Conservation (phyloP, 2,888 invertebrate genomes). For the Drosophila pseudotalamancana region DNA sequence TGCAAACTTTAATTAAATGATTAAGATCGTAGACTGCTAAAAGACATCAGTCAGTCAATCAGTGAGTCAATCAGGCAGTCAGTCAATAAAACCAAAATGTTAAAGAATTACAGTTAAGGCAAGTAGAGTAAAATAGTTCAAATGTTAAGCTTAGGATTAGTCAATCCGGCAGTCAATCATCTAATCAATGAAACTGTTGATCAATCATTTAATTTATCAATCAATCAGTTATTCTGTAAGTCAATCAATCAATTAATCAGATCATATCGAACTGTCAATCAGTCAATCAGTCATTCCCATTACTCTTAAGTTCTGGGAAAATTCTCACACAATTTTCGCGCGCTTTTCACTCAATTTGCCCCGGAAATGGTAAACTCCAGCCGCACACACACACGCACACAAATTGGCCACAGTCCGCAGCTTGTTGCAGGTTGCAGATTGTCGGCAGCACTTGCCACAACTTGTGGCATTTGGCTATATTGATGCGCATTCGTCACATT, state of each 20-base stretch:
- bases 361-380: constrained; percentile 68
- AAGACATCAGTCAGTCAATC: constrained; percentile 10
- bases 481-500: constrained; percentile 54
- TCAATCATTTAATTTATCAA: no score
- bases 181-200: no score
- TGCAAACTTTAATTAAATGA: constrained; percentile 77
- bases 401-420: constrained; percentile 64
- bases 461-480: constrained; percentile 19
- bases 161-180: no score
- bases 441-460: constrained; percentile 18
- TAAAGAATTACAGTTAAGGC: no score
- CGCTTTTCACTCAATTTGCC: constrained; percentile 56
- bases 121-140: no score
- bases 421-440: constrained; percentile 11
- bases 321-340: constrained; percentile 75
- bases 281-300: constrained; percentile 1
- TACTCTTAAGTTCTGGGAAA: constrained; percentile 60
- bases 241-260: background rate
- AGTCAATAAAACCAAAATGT: no score
- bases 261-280: background rate
- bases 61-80: constrained; percentile 26
- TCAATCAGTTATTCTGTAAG: no score
- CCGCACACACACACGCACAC: no score
- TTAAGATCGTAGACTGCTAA: constrained; percentile 53
- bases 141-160: no score